These are phyloP conservation scores for Anastrepha obliqua DNA, from an alignment of 1,140 invertebrate species.

Conservation along the genomic window DNA sequence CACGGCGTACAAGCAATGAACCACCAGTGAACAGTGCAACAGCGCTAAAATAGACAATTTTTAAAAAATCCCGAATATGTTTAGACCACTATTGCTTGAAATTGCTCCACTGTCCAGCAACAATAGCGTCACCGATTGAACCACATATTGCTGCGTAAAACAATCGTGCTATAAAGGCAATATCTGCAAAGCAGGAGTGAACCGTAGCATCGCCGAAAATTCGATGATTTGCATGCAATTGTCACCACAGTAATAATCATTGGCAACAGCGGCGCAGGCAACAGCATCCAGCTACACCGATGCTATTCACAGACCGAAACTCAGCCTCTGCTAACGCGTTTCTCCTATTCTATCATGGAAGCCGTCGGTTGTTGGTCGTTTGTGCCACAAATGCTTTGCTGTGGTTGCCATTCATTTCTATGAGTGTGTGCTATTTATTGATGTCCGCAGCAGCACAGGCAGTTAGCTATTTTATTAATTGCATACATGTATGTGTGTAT, in stretches of 20 bases:
- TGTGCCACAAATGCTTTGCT: conserved; percentile 29
- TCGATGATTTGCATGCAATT: conserved; percentile 47
- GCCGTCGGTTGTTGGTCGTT: background rate
- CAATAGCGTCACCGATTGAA: background rate
- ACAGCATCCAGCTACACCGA: background rate
- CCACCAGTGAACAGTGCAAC: background rate
- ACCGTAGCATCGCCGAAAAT: background rate
- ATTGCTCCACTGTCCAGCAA: background rate
- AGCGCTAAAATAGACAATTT: background rate
- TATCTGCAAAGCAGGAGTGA: background rate
- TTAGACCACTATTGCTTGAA: background rate
- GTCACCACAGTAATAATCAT: conserved; percentile 45
- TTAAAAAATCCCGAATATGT: no score
- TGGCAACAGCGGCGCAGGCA: background rate
- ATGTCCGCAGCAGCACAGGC: conserved; percentile 13
- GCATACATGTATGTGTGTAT: background rate
- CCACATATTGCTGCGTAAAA: background rate
- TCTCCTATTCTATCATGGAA: background rate
- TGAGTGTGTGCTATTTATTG: conserved; percentile 39
- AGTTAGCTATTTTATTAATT: conserved; percentile 27
- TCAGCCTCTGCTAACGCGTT: no score
- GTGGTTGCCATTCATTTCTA: conserved; percentile 11
- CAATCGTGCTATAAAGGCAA: background rate
- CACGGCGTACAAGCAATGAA: conserved; percentile 20
- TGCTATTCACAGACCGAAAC: background rate